phyloP scores from a whole-genome alignment of 2,888 invertebrate genomes.

The Drosophila birchii region DNA sequence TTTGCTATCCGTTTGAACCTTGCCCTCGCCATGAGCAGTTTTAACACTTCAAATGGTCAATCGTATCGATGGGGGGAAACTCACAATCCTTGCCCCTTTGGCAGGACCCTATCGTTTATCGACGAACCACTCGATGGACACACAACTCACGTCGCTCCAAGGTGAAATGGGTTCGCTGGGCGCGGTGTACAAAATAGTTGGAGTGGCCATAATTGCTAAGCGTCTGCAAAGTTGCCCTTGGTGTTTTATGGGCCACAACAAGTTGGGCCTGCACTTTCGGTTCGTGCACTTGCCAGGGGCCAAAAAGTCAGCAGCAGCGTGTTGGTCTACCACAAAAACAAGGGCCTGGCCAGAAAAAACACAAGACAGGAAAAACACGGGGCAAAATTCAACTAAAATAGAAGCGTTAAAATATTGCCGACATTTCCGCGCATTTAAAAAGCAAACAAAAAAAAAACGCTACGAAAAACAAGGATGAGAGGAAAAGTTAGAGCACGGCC shows the following conservation, averaged over 20 bases:
- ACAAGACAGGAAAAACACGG: constrained; percentile 12
- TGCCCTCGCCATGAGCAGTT: not conserved
- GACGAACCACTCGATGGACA: constrained; percentile 20
- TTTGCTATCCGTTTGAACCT: not conserved
- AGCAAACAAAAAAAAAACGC: constrained; percentile 4
- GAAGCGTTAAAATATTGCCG: constrained; percentile 69
- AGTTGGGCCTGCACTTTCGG: constrained; percentile 50
- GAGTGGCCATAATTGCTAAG: constrained; percentile 71
- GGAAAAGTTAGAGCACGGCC: constrained; percentile 56
- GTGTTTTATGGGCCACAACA: constrained; percentile 55
- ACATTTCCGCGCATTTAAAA: constrained; percentile 41
- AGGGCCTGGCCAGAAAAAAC: constrained; percentile 27
- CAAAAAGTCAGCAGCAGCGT: constrained; percentile 51
- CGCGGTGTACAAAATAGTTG: constrained; percentile 55
- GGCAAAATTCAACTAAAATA: constrained; percentile 70
- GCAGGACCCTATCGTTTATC: constrained; percentile 25
- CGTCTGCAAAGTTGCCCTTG: constrained; percentile 67
- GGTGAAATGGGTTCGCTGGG: constrained; percentile 5
- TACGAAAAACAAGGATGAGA: constrained; percentile 34
- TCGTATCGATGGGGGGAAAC: constrained; percentile 2
- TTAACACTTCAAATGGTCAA: not conserved
- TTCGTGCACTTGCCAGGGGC: constrained; percentile 44
- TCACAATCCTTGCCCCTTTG: not conserved
- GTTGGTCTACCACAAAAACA: constrained; percentile 50
- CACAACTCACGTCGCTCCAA: constrained; percentile 6